These are phyloP conservation scores for Chironomus striatipennis DNA, from an alignment of 1,140 invertebrate species.

Conservation along the genomic window DNA sequence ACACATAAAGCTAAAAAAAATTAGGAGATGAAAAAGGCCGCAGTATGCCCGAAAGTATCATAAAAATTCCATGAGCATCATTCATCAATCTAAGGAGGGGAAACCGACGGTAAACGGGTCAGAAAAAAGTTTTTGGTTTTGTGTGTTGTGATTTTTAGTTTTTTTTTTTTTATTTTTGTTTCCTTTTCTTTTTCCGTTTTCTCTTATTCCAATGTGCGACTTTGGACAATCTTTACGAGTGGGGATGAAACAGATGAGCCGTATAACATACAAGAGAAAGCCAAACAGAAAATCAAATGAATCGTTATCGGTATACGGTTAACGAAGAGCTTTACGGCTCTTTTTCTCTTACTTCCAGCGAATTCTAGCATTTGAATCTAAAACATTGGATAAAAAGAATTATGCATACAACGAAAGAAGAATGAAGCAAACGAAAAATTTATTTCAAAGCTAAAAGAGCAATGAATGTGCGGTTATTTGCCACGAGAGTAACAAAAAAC, in stretches of 20 bases:
- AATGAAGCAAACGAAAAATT: not conserved
- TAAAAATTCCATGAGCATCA: conserved; percentile 23
- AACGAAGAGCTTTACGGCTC: conserved; percentile 19
- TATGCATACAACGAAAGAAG: not conserved
- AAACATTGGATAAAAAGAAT: not conserved
- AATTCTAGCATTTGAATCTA: not conserved
- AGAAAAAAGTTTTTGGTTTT: conserved; percentile 24
- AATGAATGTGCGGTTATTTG: conserved; percentile 21
- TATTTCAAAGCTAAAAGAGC: conserved; percentile 21
- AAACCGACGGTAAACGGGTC: conserved; percentile 5
- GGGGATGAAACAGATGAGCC: not conserved
- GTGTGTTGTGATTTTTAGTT: conserved; percentile 24
- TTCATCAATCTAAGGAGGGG: conserved; percentile 9
- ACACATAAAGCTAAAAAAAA: conserved; percentile 16
- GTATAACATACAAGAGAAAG: not conserved
- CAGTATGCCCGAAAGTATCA: conserved; percentile 9
- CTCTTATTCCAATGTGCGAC: not conserved
- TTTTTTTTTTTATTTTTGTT: conserved; percentile 3
- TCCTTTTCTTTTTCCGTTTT: not conserved
- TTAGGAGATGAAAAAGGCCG: not conserved
- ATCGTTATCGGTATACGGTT: not conserved
- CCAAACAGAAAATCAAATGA: conserved; percentile 1
- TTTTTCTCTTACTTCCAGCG: not conserved
- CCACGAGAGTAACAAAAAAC: not conserved
- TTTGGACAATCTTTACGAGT: not conserved